Conservation (phyloP, 1,140 invertebrate genomes). For the Zophobas morio region DNA sequence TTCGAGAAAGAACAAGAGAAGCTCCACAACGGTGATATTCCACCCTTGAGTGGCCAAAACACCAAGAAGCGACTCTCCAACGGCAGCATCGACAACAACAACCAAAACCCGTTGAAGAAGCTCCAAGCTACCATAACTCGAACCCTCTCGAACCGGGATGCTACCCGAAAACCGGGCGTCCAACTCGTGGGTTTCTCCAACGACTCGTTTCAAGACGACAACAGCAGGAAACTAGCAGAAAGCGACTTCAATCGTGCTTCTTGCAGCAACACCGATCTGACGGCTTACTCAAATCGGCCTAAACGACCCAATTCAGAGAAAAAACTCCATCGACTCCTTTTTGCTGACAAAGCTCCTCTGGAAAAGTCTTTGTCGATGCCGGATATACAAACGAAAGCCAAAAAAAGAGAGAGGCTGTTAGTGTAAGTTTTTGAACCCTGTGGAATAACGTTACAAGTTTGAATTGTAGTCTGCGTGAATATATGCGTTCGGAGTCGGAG, state of each 20-base stretch:
- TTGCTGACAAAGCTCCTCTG: slow-evolving; percentile 73
- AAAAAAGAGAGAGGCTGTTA: slow-evolving; percentile 78
- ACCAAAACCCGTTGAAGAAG: slow-evolving; percentile 67
- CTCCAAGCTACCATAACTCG: slow-evolving; percentile 71
- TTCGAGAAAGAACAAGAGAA: slow-evolving; percentile 87
- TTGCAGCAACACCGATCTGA: slow-evolving; percentile 57
- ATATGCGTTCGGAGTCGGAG: slow-evolving; percentile 84
- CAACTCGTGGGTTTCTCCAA: slow-evolving; percentile 72
- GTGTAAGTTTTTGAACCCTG: slow-evolving; percentile 73
- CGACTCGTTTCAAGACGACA: slow-evolving; percentile 72
- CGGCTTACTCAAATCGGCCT: slow-evolving; percentile 47
- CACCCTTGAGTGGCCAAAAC: slow-evolving; percentile 55
- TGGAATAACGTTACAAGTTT: slow-evolving; percentile 20
- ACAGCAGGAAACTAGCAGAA: slow-evolving; percentile 43
- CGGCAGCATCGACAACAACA: slow-evolving; percentile 55
- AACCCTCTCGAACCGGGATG: slow-evolving; percentile 69
- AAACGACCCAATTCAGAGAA: slow-evolving; percentile 64
- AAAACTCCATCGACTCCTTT: slow-evolving; percentile 69
- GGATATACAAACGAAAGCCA: slow-evolving; percentile 82
- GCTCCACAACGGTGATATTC: slow-evolving; percentile 76
- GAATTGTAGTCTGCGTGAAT: slow-evolving; percentile 76
- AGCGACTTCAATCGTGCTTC: slow-evolving; percentile 54
- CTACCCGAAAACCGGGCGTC: slow-evolving; percentile 67
- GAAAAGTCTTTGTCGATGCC: slow-evolving; percentile 88
- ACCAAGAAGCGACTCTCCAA: slow-evolving; percentile 54